Percentiles rank a stretch among this genome's conserved stretches.
Conservation (phyloP, 2,797 vertebrate species). For the Carcharodon carcharias region DNA sequence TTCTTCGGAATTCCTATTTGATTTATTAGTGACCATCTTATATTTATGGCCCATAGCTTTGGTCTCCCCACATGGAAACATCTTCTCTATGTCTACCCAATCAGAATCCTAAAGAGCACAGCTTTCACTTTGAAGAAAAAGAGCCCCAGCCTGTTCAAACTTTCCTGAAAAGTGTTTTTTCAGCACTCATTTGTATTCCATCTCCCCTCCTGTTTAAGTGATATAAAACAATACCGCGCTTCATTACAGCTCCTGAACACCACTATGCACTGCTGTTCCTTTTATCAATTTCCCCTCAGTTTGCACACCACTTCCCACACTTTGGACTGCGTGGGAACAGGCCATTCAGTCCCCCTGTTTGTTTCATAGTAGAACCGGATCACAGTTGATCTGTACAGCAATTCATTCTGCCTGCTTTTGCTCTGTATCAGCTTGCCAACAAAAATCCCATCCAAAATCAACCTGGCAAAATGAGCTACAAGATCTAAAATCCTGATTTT, state of each 20-base stretch:
- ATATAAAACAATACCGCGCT: not conserved
- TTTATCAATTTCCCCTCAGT: not conserved
- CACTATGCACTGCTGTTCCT: not conserved
- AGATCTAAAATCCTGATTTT: not conserved
- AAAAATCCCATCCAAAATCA: not conserved
- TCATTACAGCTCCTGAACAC: not conserved
- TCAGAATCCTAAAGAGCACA: no score
- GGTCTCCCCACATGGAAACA: no score
- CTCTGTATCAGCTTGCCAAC: not conserved
- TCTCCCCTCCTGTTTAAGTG: no score
- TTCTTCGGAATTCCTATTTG: no score
- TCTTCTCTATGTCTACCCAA: no score
- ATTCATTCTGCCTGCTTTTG: not conserved
- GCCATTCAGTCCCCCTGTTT: not conserved
- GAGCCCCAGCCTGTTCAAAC: no score
- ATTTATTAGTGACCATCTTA: no score
- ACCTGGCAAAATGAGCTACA: not conserved
- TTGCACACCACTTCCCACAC: not conserved
- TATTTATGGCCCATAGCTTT: no score
- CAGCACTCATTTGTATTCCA: no score
- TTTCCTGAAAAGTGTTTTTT: no score
- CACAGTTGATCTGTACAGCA: not conserved
- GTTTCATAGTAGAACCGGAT: not conserved
- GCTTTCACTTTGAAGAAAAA: no score
- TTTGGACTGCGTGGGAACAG: not conserved